Percentiles rank a stretch among this genome's conserved stretches.
Conservation (phyloP, 2,113 vertebrate species). For the Rutilus rutilus region DNA sequence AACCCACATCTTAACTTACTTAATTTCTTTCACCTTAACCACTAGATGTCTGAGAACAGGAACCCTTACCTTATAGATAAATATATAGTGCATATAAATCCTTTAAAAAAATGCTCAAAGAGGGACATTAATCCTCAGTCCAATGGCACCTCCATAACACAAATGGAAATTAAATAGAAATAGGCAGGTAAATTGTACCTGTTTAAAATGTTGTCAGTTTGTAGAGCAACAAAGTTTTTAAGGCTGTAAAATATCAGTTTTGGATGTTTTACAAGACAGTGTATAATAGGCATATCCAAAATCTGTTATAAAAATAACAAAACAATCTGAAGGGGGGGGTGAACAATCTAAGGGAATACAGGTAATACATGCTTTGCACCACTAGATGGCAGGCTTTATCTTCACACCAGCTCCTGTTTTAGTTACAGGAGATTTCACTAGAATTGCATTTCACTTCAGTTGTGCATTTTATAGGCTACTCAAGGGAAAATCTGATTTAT, state of each 20-base stretch:
- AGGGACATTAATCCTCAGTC: neutral
- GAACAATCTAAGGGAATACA: too few species aligned
- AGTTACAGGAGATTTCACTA: neutral
- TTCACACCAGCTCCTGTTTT: neutral
- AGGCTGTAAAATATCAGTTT: neutral
- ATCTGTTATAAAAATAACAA: neutral
- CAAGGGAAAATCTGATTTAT: neutral
- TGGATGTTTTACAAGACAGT: neutral
- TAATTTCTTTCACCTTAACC: neutral
- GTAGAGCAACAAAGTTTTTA: neutral
- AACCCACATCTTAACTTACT: neutral
- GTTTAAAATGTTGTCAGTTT: neutral
- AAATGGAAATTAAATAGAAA: neutral
- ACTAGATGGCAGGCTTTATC: constrained; percentile 28
- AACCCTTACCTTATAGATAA: neutral
- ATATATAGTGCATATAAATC: neutral
- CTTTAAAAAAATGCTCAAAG: neutral
- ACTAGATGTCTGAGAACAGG: neutral
- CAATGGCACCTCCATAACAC: neutral
- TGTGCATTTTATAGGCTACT: neutral
- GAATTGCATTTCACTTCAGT: neutral
- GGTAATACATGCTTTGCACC: neutral
- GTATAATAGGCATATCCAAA: too few species aligned
- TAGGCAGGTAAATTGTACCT: neutral
- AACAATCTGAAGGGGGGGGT: neutral